phyloP scores from a whole-genome alignment of 2,888 invertebrate species.

The Parthenolecanium corni region DNA sequence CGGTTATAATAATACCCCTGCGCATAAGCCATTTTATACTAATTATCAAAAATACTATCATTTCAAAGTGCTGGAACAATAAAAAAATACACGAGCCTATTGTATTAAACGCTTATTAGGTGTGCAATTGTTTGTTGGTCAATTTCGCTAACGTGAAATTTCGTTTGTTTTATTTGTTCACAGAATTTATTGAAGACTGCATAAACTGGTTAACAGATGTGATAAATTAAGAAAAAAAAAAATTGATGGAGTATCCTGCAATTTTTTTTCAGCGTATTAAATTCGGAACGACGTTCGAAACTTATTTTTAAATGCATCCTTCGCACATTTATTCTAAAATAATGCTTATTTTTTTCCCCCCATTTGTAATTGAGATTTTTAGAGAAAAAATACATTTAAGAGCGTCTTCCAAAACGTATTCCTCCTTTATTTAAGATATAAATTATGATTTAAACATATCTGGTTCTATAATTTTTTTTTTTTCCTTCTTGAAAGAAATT shows the following conservation, averaged over 20 bases:
- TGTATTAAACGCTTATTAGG: too few species aligned
- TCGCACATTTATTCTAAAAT: too few species aligned
- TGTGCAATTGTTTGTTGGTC: too few species aligned
- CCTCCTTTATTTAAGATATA: background rate
- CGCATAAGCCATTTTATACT: too few species aligned
- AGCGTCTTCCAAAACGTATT: slow-evolving; percentile 15
- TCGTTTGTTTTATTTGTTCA: slow-evolving; percentile 9
- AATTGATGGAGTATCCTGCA: too few species aligned
- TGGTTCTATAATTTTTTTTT: background rate
- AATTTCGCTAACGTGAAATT: background rate
- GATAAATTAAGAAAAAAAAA: slow-evolving; percentile 3
- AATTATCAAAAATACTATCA: too few species aligned
- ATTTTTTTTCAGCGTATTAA: background rate
- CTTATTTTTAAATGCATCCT: too few species aligned
- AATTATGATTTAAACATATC: background rate
- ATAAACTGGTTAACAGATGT: slow-evolving; percentile 23
- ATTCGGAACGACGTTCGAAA: background rate
- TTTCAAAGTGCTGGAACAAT: too few species aligned
- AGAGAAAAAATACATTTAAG: background rate
- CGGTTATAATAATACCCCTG: too few species aligned
- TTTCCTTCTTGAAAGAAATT: background rate
- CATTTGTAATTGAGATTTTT: background rate
- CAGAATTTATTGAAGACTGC: slow-evolving; percentile 25
- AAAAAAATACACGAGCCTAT: too few species aligned
- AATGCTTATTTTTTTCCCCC: too few species aligned